Conservation (phyloP, 2,113 vertebrate species). For the western clawed frog (Xenopus tropicalis) region DNA sequence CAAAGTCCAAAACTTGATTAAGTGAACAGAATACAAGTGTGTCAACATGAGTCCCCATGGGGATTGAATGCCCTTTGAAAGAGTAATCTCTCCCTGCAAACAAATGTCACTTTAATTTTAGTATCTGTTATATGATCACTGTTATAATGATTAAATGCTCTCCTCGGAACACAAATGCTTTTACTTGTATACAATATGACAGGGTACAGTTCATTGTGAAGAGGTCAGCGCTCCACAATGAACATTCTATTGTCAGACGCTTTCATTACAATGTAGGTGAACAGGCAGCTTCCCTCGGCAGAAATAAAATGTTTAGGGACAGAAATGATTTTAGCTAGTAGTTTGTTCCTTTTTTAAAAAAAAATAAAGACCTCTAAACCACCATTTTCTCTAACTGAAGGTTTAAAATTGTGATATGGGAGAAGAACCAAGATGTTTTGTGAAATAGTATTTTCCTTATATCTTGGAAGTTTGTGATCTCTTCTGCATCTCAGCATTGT, state of each 20-base stretch:
- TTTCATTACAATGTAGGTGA: slow-evolving; percentile 7
- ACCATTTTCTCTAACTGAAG: not conserved
- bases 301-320: not conserved
- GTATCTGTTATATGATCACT: slow-evolving; percentile 43
- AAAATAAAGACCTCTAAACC: not conserved
- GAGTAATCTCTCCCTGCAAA: slow-evolving; percentile 38
- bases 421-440: slow-evolving; percentile 21
- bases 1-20: slow-evolving; percentile 41
- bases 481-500: slow-evolving; percentile 50
- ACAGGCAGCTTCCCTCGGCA: not conserved
- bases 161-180: slow-evolving; percentile 11
- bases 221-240: slow-evolving; percentile 24
- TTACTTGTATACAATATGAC: slow-evolving; percentile 38
- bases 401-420: slow-evolving; percentile 24
- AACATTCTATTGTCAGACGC: slow-evolving; percentile 23
- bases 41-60: slow-evolving; percentile 38
- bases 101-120: slow-evolving; percentile 46
- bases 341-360: not conserved
- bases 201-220: slow-evolving; percentile 21
- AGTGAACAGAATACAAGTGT: slow-evolving; percentile 37
- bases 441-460: slow-evolving; percentile 39
- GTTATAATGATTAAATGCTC: slow-evolving; percentile 38
- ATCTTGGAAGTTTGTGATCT: slow-evolving; percentile 44
- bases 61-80: slow-evolving; percentile 42
- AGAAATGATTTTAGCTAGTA: not conserved